Evolutionary conservation across 2,888 invertebrate species (phyloP).

Genomic region (Gymnosoma rotundatum): DNA sequence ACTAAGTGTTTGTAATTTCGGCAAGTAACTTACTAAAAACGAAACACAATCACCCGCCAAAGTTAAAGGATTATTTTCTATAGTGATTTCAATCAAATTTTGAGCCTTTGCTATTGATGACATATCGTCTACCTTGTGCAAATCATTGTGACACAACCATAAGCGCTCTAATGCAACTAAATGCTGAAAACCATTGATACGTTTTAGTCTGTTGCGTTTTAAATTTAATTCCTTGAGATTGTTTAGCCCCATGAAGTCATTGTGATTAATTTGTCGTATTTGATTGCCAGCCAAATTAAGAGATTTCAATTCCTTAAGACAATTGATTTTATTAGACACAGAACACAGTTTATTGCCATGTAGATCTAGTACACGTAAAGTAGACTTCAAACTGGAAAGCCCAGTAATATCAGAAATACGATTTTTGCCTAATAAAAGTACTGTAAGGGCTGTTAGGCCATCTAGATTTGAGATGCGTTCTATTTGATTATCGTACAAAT

Average conservation of each 20-base stretch:
- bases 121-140: slow-evolving; percentile 92
- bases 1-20: slow-evolving; percentile 88
- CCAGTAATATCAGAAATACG: slow-evolving; percentile 83
- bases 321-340: slow-evolving; percentile 82
- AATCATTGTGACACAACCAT: slow-evolving; percentile 83
- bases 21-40: slow-evolving; percentile 91
- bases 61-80: slow-evolving; percentile 93
- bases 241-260: slow-evolving; percentile 90
- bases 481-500: slow-evolving; percentile 97
- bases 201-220: slow-evolving; percentile 91
- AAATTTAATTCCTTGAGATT: slow-evolving; percentile 94
- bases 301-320: slow-evolving; percentile 91
- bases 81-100: slow-evolving; percentile 90
- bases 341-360: slow-evolving; percentile 93
- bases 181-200: slow-evolving; percentile 91
- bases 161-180: slow-evolving; percentile 87
- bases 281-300: slow-evolving; percentile 96
- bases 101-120: slow-evolving; percentile 90
- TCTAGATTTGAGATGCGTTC: slow-evolving; percentile 92
- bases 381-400: slow-evolving; percentile 80
- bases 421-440: slow-evolving; percentile 95
- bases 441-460: slow-evolving; percentile 90
- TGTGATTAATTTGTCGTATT: slow-evolving; percentile 88
- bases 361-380: slow-evolving; percentile 94
- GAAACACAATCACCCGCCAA: slow-evolving; percentile 91